A percentile compares a stretch with the other conserved stretches of the same genome.
Evolutionary conservation across 1,140 invertebrate species (phyloP).

Genomic region (Papilio polyxenes): DNA sequence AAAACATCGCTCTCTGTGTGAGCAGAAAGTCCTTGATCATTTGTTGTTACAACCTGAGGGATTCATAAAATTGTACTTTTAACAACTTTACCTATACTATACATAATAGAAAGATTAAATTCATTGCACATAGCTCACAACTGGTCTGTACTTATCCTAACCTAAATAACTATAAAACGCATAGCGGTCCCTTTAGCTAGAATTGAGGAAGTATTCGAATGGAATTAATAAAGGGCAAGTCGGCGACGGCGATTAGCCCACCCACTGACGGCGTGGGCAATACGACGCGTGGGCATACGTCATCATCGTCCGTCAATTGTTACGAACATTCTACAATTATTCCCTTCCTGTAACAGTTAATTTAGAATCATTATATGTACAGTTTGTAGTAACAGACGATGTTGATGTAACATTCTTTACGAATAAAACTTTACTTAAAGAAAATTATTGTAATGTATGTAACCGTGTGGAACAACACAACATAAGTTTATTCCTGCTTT

Average conservation of each 20-base stretch:
- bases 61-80: background rate
- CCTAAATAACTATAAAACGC: background rate
- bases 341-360: conserved; percentile 4
- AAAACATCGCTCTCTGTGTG: background rate
- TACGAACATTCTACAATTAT: conserved; percentile 16
- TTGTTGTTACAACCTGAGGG: no score
- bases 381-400: background rate
- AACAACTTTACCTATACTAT: no score
- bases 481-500: no score
- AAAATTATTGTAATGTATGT: no score
- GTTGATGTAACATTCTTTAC: no score
- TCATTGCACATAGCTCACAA: background rate
- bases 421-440: no score
- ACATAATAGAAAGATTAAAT: background rate
- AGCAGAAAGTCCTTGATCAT: background rate
- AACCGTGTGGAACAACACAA: no score
- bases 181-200: background rate
- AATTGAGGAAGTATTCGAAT: conserved; percentile 23
- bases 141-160: background rate
- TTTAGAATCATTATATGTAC: background rate
- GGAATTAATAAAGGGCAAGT: conserved; percentile 24
- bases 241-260: conserved; percentile 21
- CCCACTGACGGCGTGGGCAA: conserved; percentile 8
- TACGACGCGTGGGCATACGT: background rate
- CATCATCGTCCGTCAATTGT: conserved; percentile 28